These are phyloP conservation scores for Elachura formosa DNA, from an alignment of 2,113 vertebrate species.

Conservation along the genomic window DNA sequence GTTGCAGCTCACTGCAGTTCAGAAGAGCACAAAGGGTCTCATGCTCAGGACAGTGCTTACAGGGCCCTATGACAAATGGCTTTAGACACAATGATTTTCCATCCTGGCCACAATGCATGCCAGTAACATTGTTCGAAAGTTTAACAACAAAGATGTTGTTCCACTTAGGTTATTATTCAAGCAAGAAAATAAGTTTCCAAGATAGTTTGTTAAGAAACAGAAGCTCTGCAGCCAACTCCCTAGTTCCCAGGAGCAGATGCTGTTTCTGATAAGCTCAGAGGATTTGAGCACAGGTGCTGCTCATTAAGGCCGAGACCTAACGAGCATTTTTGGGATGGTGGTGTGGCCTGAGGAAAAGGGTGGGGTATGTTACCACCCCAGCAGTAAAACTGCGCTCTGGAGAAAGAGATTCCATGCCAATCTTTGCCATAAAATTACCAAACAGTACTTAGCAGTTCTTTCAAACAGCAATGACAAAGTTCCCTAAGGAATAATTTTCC, in stretches of 20 bases:
- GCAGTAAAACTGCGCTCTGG: background rate
- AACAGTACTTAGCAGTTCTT: background rate
- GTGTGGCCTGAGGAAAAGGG: background rate
- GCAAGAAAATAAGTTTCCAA: background rate
- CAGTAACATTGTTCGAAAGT: accelerated
- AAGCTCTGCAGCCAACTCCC: background rate
- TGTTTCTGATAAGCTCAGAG: background rate
- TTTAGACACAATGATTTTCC: background rate
- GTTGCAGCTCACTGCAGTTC: background rate
- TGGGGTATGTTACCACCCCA: background rate
- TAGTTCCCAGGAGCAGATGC: background rate
- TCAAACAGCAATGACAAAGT: background rate
- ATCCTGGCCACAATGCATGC: too few relatives aligned
- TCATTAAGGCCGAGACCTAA: background rate
- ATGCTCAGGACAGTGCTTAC: background rate
- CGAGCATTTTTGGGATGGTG: background rate
- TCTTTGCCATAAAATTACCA: background rate
- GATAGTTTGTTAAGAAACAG: background rate
- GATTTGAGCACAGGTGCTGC: background rate
- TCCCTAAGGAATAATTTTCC: background rate
- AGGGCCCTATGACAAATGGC: background rate
- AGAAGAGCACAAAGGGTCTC: background rate
- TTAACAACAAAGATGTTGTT: background rate
- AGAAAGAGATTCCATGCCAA: background rate
- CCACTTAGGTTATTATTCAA: background rate